Conservation (phyloP, 2,797 vertebrate species). For the Nannoperca australis region DNA sequence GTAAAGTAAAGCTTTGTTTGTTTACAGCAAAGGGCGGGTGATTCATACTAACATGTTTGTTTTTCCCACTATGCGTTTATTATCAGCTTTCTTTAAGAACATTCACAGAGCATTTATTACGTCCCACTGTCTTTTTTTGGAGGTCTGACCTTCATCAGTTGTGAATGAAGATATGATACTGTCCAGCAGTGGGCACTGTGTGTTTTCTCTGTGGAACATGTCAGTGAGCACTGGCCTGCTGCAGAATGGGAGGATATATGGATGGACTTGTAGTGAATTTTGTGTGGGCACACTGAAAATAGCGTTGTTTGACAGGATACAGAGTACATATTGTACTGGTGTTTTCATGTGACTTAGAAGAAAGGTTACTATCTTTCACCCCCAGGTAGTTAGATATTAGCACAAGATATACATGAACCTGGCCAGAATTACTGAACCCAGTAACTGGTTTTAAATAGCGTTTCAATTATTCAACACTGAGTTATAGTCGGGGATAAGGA, state of each 20-base stretch:
- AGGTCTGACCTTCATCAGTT: conserved; percentile 80
- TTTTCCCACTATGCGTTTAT: not conserved
- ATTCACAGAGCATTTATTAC: conserved; percentile 21
- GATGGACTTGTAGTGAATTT: conserved; percentile 31
- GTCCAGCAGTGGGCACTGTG: conserved; percentile 83
- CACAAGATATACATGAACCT: not conserved
- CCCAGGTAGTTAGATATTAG: conserved; percentile 5
- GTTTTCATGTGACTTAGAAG: conserved; percentile 8
- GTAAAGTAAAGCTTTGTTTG: conserved; percentile 21
- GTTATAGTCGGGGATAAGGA: conserved; percentile 19
- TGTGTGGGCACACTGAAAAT: conserved; percentile 44
- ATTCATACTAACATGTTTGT: conserved; percentile 4
- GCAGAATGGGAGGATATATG: conserved; percentile 60
- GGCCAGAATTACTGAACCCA: conserved; percentile 23
- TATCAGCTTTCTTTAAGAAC: not conserved
- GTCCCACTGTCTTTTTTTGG: conserved; percentile 13
- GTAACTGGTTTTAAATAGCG: conserved; percentile 34
- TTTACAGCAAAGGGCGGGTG: not conserved
- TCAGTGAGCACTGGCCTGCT: conserved; percentile 61
- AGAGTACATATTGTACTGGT: conserved; percentile 45
- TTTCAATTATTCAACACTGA: conserved; percentile 60
- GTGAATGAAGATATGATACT: conserved; percentile 59
- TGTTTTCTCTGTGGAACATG: conserved; percentile 54
- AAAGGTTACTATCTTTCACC: conserved; percentile 5
- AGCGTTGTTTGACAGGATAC: conserved; percentile 9